Base-by-base conservation (phyloP, 1,140 invertebrate genomes). In the Cotesia chilonis region DNA sequence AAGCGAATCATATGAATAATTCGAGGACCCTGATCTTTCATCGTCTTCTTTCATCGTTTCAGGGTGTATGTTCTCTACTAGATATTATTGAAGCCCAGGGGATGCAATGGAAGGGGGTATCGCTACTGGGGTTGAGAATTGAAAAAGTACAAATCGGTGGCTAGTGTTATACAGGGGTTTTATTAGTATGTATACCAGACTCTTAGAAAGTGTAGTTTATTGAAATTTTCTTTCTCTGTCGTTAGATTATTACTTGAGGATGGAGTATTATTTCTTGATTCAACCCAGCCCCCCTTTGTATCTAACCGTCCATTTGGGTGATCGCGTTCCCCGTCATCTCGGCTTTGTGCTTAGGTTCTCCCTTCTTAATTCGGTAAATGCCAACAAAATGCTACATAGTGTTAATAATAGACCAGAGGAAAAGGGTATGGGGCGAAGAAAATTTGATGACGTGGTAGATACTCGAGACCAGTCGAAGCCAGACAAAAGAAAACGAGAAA, bases 291-390 rank as follows among this genome's bases (percentile, higher is more conserved):
- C 55, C 61, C 59, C 36, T 66, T 12, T 17, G 36, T 37, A 5
- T 12, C 28, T 10, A 28, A 17, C 7, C 55, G 10, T 47, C 47
- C 47, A 57, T 7, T 38, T 37, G 35, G 9, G 28, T 47, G n/a
- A 66, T 51, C 17, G 35, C n/a, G 54, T 14, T 17, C 10, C 47
- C 64, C 17, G 64, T 47, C 41, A 6, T 65, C 2, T 35, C 14
- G 20, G 38, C 54, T 71, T 74, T 71, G 64, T 74, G 28, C 64
- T 55, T 47, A 47, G 41, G 41, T 52, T 59, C 70, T 47, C 70
- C 41, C 73, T 64, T 47, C 55, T 75, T 75, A 75, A 73, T 75
- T 73, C 73, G 64, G 71, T 75, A 71, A 75, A 73, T 75, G 74
- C 74, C 68, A 75, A 68, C 74, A 71, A 75, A 75, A 73, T 73